These are phyloP conservation scores for Neelides sp. DNA, from an alignment of 1,140 invertebrate species.

Conservation along the genomic window DNA sequence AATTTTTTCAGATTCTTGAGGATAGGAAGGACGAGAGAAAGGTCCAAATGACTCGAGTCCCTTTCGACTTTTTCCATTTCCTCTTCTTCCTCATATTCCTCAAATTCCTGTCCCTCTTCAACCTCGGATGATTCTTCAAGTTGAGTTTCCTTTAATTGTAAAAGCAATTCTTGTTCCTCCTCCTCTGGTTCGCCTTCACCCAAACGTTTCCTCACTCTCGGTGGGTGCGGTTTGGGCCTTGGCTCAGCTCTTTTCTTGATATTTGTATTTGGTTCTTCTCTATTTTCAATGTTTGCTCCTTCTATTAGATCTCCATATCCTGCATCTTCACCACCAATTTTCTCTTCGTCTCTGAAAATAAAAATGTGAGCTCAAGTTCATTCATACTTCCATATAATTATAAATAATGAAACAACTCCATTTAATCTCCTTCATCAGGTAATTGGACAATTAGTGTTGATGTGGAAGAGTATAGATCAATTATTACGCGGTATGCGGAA, in stretches of 20 bases:
- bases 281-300: neutral
- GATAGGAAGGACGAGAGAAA: slow-evolving; percentile 17
- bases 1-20: slow-evolving; percentile 10
- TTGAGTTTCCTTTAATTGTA: neutral
- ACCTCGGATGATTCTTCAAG: neutral
- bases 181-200: neutral
- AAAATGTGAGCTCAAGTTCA: too few species aligned
- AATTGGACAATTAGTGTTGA: too few species aligned
- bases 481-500: neutral
- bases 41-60: slow-evolving; percentile 19
- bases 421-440: slow-evolving; percentile 10
- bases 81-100: slow-evolving; percentile 4
- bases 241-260: neutral
- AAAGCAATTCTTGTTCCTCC: neutral
- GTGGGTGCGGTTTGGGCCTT: neutral
- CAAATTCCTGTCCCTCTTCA: neutral
- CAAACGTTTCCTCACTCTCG: slow-evolving; percentile 13
- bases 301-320: neutral
- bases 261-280: slow-evolving; percentile 3
- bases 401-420: slow-evolving; percentile 3
- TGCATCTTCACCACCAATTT: neutral
- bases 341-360: too few species aligned
- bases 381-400: neutral
- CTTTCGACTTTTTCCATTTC: slow-evolving; percentile 3
- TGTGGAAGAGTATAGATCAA: too few species aligned